These are phyloP conservation scores for Diachrysia chrysitis DNA, from an alignment of 2,888 invertebrate genomes.

Conservation along the genomic window DNA sequence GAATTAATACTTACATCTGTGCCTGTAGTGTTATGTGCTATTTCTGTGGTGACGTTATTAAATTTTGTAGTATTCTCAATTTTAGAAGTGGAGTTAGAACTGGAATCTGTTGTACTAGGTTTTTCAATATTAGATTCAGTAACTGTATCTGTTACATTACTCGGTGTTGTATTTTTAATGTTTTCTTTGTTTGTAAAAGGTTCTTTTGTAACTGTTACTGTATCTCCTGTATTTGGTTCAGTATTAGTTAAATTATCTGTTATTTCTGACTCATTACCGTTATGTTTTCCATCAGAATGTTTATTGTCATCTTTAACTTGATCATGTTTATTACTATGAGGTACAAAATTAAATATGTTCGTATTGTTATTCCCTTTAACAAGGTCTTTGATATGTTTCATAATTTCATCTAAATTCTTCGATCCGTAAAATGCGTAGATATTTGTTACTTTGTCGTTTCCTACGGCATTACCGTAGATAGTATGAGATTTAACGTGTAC, in stretches of 20 bases:
- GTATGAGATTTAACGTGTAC: constrained; percentile 60
- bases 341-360: constrained; percentile 50
- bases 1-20: not conserved
- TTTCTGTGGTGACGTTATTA: not conserved
- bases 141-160: not conserved
- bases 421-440: constrained; percentile 72
- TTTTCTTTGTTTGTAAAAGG: no score
- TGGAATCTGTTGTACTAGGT: not conserved
- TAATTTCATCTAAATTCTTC: constrained; percentile 47
- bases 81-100: not conserved
- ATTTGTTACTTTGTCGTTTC: constrained; percentile 74
- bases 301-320: not conserved
- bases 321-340: not conserved
- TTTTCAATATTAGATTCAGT: not conserved
- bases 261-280: not conserved
- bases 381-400: constrained; percentile 54
- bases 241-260: no score
- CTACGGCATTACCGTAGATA: constrained; percentile 69
- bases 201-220: no score
- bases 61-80: not conserved
- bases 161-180: no score
- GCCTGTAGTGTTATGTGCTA: no score
- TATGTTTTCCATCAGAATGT: not conserved
- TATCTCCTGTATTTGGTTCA: no score
- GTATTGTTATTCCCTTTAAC: constrained; percentile 44